Base-by-base conservation (phyloP, 2,888 invertebrate genomes). In the Yponomeuta plumbellus region DNA sequence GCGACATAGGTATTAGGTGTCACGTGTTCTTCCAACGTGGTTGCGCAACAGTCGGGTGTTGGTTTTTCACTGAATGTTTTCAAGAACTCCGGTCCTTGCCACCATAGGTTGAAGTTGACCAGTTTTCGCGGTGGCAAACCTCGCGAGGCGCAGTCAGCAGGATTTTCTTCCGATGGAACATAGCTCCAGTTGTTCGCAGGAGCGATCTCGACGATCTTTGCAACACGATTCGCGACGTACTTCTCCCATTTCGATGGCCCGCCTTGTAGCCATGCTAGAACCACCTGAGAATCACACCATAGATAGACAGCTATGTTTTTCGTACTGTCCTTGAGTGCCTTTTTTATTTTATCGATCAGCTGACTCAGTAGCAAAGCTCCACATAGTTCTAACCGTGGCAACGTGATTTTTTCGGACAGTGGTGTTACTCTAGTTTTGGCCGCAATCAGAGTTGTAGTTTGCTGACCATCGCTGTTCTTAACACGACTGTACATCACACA, bases 201-300 rank as follows among this genome's bases (percentile, higher is more conserved):
- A 10, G 44, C 10, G 11, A 23, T 40, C 11, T 20, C 5, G n/a
- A 8, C 44, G 22, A 64, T 64, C 21, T 64, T 22, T 21, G 3
- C n/a, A 11, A 65, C 65, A 4, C 65, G 23, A 21, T 65, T 65
- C 0, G 56, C 57, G 20, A 65, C 65, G 40, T 26, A 65, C 11
- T 13, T 56, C 34, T 65, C 57, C 65, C 65, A 65, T 39, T 20
- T 22, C 20, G 26, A n/a, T n/a, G 57, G 8, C 4, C 56, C 34
- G n/a, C 65, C 65, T 17, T 57, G 56, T 34, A 65, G 6, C 65
- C 65, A 57, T 57, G 65, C 56, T 57, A 65, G 57, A 10, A 65
- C 65, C 23, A 65, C 65, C 20, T 65, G 56, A 17, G 65, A 65
- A 20, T 65, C 65, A n/a, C 26, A 57, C 65, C 65, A 65, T 11